These are phyloP conservation scores for Carposina sasakii DNA, from an alignment of 1,140 invertebrate species.

Conservation along the genomic window DNA sequence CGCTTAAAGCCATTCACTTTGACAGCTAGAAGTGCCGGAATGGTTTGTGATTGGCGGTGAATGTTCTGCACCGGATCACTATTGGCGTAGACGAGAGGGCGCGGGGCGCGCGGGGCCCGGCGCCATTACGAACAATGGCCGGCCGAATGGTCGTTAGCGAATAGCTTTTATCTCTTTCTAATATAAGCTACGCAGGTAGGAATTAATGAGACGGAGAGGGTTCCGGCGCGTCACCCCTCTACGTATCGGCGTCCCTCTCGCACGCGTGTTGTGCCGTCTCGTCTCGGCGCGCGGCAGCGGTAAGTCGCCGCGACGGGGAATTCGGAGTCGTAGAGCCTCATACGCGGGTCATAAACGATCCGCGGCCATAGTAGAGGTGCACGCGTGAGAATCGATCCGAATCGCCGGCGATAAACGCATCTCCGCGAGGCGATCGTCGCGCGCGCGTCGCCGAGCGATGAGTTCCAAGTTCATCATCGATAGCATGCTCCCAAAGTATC, in stretches of 20 bases:
- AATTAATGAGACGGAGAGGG: slow-evolving; percentile 68
- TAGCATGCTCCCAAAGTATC: slow-evolving; percentile 96
- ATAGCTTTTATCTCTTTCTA: slow-evolving; percentile 72
- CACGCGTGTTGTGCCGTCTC: slow-evolving; percentile 42
- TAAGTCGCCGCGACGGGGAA: slow-evolving; percentile 68
- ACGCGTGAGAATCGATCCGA: slow-evolving; percentile 70
- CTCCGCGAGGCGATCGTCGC: slow-evolving; percentile 68
- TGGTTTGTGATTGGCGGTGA: slow-evolving; percentile 71
- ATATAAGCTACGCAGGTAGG: slow-evolving; percentile 65
- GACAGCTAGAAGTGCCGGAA: slow-evolving; percentile 70
- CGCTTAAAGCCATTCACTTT: slow-evolving; percentile 59
- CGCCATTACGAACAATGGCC: slow-evolving; percentile 68
- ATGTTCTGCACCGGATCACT: slow-evolving; percentile 68
- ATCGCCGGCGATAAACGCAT: slow-evolving; percentile 69
- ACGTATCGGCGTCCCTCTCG: slow-evolving; percentile 38
- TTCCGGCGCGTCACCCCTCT: slow-evolving; percentile 41
- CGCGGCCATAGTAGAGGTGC: slow-evolving; percentile 71
- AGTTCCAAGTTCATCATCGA: slow-evolving; percentile 97
- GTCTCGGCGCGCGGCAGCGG: slow-evolving; percentile 61
- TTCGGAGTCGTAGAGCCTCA: slow-evolving; percentile 70
- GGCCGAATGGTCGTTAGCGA: slow-evolving; percentile 63
- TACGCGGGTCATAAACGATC: slow-evolving; percentile 72
- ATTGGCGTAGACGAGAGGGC: slow-evolving; percentile 63
- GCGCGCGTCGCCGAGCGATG: slow-evolving; percentile 80
- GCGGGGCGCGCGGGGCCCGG: slow-evolving; percentile 55